A percentile compares a stretch with the other conserved stretches of the same genome.
These are phyloP conservation scores for Chymomyza amoena DNA, from an alignment of 2,888 invertebrate genomes.

Conservation along the genomic window DNA sequence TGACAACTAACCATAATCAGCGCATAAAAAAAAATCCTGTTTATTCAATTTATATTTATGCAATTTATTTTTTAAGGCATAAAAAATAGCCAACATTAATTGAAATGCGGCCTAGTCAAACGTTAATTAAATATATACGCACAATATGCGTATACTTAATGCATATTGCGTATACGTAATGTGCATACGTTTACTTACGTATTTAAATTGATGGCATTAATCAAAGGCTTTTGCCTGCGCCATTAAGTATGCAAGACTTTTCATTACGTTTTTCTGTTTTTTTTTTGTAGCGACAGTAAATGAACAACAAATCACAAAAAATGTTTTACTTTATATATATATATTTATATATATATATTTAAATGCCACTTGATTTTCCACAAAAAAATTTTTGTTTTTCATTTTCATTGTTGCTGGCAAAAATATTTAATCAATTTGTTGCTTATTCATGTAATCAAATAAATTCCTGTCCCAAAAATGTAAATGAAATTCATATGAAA, in stretches of 20 bases:
- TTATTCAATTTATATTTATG: not conserved
- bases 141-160: not conserved
- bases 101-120: not conserved
- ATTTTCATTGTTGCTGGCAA: not conserved
- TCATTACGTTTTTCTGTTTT: not conserved
- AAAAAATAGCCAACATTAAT: not conserved
- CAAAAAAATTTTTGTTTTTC: slow-evolving; percentile 20
- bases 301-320: not conserved
- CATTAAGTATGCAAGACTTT: not conserved
- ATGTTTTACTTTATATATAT: no score
- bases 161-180: no score
- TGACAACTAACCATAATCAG: not conserved
- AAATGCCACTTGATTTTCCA: not conserved
- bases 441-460: slow-evolving; percentile 32
- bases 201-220: not conserved
- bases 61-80: not conserved
- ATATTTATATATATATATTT: no score
- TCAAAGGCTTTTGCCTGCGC: no score
- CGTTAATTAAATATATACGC: not conserved
- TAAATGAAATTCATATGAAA: not conserved
- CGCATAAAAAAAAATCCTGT: not conserved
- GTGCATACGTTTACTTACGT: not conserved
- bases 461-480: not conserved
- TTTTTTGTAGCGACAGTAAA: not conserved
- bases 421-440: slow-evolving; percentile 12